Base-by-base conservation (phyloP, 2,888 invertebrate species). In the Tyria jacobaeae region DNA sequence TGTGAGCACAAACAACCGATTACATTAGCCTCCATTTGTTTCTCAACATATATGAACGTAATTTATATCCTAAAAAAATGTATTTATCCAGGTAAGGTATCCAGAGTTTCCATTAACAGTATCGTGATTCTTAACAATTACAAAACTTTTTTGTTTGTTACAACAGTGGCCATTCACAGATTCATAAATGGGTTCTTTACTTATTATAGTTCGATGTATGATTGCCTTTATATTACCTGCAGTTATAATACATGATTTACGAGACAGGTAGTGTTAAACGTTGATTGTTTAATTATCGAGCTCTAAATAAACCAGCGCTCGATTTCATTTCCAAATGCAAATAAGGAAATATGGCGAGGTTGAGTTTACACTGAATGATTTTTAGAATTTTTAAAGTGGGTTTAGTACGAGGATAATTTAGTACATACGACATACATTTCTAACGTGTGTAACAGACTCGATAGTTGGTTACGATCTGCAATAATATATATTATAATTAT, bases 261-360 rank as follows among this genome's bases (percentile, higher is more conserved):
- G 87, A 84, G 78, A 80, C 83, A 82, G 72, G 59, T 73, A 81
- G 79, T 79, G 78, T 80, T 79, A 78, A 79, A 79, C 79, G 77
- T 78, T 78, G 85, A 85, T 84, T 84, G 83, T 89, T 85, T 88
- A 88, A 89, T 89, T 87, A 88, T 80, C 65, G 70, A 70, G 68
- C 62, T 72, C 74, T 73, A 79, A 84, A 85, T 81, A 81, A 80
- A 79, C 75, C 70, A 68, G 62, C 75, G 75, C 78, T 69, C 67
- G 75, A 80, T 82, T 84, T 70, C 75, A 80, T 82, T 81, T 77
- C 68, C 64, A 80, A 80, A 80, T 81, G 57, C 57, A 57, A 54
- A 84, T 82, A 80, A 79, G 83, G 77, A 84, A 82, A 81, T 67
- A 21, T 34, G 10, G 17, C 2, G 7, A 17, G 17, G 58, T 31